Percentiles rank a stretch among this genome's conserved stretches.
phyloP scores from a whole-genome alignment of 2,888 invertebrate genomes.

The Leptogaster cylindrica region DNA sequence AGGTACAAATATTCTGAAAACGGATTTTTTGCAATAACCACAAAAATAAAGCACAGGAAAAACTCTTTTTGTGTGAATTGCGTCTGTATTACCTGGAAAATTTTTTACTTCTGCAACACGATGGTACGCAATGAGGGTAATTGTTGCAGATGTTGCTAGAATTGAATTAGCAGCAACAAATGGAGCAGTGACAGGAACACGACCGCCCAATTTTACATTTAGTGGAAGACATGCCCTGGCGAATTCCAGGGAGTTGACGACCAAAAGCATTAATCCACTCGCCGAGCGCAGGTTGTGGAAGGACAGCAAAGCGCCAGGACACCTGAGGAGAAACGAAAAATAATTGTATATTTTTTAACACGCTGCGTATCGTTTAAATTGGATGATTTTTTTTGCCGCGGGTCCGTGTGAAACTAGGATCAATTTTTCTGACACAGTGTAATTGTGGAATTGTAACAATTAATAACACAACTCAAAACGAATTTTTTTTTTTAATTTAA shows the following conservation, averaged over 20 bases:
- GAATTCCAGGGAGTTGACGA: constrained; percentile 58
- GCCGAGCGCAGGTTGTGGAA: constrained; percentile 60
- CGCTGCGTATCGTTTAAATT: no score
- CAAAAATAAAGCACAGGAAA: no score
- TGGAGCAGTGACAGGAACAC: constrained; percentile 46
- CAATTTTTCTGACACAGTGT: no score
- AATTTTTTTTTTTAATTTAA: no score
- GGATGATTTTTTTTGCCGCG: no score
- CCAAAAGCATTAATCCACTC: constrained; percentile 55
- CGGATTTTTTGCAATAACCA: no score
- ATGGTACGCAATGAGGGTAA: constrained; percentile 58
- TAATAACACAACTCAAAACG: no score
- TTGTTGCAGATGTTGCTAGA: constrained; percentile 54
- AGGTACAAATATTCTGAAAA: constrained; percentile 55
- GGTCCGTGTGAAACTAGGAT: no score
- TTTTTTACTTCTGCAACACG: constrained; percentile 57
- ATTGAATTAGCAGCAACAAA: constrained; percentile 55
- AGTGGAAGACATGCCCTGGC: constrained; percentile 55
- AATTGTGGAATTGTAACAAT: no score
- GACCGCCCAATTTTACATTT: constrained; percentile 5
- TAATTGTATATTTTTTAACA: no score
- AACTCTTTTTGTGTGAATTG: neutral
- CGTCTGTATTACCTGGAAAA: constrained; percentile 52
- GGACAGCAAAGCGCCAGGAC: constrained; percentile 54
- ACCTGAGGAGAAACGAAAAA: no score